phyloP scores from a whole-genome alignment of 2,113 vertebrate species.

The Poeciliopsis retropinna region DNA sequence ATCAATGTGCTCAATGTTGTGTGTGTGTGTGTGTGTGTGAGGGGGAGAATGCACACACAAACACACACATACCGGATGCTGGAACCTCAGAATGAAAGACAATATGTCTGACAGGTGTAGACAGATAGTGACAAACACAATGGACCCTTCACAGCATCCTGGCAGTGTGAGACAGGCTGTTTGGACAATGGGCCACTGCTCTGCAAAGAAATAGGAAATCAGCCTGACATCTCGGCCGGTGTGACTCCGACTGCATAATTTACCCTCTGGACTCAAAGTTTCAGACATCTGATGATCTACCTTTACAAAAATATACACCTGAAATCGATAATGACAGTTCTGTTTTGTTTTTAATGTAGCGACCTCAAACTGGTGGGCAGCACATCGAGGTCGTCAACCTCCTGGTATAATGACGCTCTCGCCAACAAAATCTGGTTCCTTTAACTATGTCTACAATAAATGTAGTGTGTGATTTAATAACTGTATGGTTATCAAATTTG shows the following conservation, averaged over 20 bases:
- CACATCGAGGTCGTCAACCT: not conserved
- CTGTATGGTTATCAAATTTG: too few species aligned
- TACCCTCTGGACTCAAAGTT: not conserved
- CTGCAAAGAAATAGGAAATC: constrained; percentile 13
- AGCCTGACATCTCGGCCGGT: constrained; percentile 31
- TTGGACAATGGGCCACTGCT: constrained; percentile 30
- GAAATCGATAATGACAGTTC: not conserved
- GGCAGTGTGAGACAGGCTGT: constrained; percentile 34
- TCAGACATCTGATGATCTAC: not conserved
- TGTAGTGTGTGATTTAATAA: too few species aligned
- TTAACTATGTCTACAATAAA: not conserved
- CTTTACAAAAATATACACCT: not conserved
- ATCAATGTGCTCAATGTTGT: constrained; percentile 5
- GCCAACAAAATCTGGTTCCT: not conserved
- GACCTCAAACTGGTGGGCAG: not conserved
- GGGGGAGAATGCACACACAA: constrained; percentile 7
- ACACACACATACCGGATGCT: constrained; percentile 11
- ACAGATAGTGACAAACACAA: constrained; percentile 63
- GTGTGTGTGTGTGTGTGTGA: not conserved
- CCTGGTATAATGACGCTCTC: not conserved
- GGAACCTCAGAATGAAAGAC: constrained; percentile 34
- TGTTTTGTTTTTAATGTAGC: not conserved
- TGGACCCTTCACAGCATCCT: constrained; percentile 40
- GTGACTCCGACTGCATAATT: not conserved
- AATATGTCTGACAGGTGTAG: constrained; percentile 52